phyloP scores from a whole-genome alignment of 2,797 vertebrate species.

The Clarias platycephalus region DNA sequence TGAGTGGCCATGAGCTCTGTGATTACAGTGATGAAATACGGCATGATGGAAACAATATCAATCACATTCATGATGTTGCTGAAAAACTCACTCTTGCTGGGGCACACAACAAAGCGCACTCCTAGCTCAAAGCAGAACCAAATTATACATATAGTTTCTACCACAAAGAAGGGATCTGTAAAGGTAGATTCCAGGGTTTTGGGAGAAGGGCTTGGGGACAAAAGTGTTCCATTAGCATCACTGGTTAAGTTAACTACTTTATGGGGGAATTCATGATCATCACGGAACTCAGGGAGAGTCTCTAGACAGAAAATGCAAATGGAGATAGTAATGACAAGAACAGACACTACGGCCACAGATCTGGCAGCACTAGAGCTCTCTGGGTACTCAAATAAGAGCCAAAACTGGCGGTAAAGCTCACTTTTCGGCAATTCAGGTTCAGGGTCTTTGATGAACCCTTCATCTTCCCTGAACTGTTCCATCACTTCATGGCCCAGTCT shows the following conservation, averaged over 20 bases:
- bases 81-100: conserved; percentile 95
- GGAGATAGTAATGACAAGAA: conserved; percentile 94
- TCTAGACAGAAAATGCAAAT: conserved; percentile 98
- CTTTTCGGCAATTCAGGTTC: conserved; percentile 84
- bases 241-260: conserved; percentile 69
- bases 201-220: conserved; percentile 47
- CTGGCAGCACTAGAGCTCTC: conserved; percentile 93
- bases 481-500: conserved; percentile 92
- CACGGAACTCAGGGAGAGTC: conserved; percentile 93
- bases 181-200: conserved; percentile 74
- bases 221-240: conserved; percentile 67
- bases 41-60: conserved; percentile 94
- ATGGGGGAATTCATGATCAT: conserved; percentile 57
- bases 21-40: conserved; percentile 93
- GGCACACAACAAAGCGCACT: conserved; percentile 90
- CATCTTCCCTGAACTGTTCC: conserved; percentile 94
- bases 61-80: conserved; percentile 98
- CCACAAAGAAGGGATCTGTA: conserved; percentile 93
- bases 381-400: conserved; percentile 96
- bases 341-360: conserved; percentile 89
- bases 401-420: conserved; percentile 90
- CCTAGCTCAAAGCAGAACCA: conserved; percentile 96
- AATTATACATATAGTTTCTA: conserved; percentile 93
- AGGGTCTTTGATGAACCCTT: conserved; percentile 92
- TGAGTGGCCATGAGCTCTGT: conserved; percentile 89